Evolutionary conservation across 2,888 invertebrate genomes (phyloP).

Genomic region (Amblyjoppa proteus): DNA sequence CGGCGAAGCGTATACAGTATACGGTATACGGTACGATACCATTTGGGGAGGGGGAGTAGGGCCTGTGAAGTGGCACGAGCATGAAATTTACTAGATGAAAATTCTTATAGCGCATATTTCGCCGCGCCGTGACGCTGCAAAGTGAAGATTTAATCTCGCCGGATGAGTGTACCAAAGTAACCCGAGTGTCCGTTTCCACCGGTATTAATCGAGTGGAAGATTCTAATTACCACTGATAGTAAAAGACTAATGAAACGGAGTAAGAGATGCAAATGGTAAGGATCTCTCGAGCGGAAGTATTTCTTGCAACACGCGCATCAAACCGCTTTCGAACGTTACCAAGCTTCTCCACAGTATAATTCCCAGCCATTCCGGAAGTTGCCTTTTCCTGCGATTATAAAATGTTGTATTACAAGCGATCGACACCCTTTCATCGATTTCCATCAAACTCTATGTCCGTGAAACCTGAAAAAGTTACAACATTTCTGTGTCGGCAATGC

Average conservation of each 20-base stretch:
- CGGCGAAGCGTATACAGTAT: conserved; percentile 27
- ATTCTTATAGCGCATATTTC: conserved; percentile 63
- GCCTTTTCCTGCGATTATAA: neutral
- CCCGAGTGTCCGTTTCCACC: conserved; percentile 19
- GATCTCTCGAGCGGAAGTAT: neutral
- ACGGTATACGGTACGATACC: neutral
- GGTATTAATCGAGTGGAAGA: conserved; percentile 43
- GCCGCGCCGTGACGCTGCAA: conserved; percentile 22
- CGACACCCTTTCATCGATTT: neutral
- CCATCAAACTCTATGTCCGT: too few species aligned
- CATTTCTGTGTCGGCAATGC: too few species aligned
- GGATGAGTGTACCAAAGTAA: conserved; percentile 5
- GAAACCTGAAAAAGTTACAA: too few species aligned
- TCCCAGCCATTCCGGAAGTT: neutral
- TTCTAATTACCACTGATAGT: conserved; percentile 40
- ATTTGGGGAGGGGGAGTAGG: neutral
- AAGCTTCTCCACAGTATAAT: neutral
- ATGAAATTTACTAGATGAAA: conserved; percentile 64
- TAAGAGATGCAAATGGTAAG: neutral
- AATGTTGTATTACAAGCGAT: neutral
- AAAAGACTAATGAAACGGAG: conserved; percentile 20
- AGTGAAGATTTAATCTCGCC: conserved; percentile 19
- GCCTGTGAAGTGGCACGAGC: conserved; percentile 1
- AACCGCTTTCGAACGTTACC: neutral
- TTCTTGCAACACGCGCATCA: neutral